Conservation (phyloP, 2,797 vertebrate genomes). For the Rhinatrema bivittatum region DNA sequence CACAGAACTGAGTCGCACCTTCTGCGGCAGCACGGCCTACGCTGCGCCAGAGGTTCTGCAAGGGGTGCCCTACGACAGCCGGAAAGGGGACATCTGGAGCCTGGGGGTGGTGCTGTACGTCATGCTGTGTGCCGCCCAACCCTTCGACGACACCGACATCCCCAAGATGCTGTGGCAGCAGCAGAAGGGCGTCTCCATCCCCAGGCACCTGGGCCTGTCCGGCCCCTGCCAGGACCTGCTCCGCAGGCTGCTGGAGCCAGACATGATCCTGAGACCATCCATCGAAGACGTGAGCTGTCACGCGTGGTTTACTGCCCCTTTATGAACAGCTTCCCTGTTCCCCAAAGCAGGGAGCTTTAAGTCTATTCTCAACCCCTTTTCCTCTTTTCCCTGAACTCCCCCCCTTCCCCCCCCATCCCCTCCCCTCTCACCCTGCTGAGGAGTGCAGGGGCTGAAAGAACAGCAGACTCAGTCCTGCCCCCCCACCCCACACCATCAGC, state of each 20-base stretch:
- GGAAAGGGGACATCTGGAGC: conserved; percentile 50
- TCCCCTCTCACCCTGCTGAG: no score
- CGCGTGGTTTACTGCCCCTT: conserved; percentile 44
- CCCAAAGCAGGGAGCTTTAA: conserved; percentile 32
- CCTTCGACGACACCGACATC: conserved; percentile 49
- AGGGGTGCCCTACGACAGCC: conserved; percentile 48
- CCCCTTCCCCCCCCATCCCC: background rate
- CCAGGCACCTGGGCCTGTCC: conserved; percentile 39
- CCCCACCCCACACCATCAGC: background rate
- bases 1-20: conserved; percentile 51
- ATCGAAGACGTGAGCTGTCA: conserved; percentile 44
- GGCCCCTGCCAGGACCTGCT: conserved; percentile 50
- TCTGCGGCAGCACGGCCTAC: conserved; percentile 55
- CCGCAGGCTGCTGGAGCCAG: conserved; percentile 47
- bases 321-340: conserved; percentile 16
- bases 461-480: background rate
- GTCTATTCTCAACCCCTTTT: no score
- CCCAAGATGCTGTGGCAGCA: conserved; percentile 54
- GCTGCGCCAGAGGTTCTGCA: conserved; percentile 49
- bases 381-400: no score
- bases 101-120: conserved; percentile 49
- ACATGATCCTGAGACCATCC: conserved; percentile 41
- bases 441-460: no score
- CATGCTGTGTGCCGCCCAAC: conserved; percentile 51
- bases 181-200: conserved; percentile 44